phyloP scores from a whole-genome alignment of 35 echinoderm and acorn worm genomes.

The Amphiura filiformis region DNA sequence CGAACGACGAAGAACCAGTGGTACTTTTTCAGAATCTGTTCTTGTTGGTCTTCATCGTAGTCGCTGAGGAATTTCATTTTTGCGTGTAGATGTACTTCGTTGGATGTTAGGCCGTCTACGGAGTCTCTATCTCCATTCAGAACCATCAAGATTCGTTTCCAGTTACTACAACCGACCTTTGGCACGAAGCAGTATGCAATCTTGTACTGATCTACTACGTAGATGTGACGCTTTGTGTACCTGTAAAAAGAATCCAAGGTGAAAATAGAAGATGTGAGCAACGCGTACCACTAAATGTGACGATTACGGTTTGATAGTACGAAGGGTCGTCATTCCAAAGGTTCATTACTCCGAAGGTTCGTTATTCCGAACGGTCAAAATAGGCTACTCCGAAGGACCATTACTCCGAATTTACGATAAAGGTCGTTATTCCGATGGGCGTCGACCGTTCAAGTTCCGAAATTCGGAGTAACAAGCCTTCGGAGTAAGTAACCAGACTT shows the following conservation, averaged over 20 bases:
- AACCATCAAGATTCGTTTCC: conserved; percentile 86
- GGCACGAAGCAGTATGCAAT: conserved; percentile 77
- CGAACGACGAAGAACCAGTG: conserved; percentile 81
- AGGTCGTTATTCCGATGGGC: no score
- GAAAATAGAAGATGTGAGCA: no score
- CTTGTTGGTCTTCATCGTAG: conserved; percentile 24
- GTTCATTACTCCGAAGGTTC: no score
- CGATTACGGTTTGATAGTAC: no score
- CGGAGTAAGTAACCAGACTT: no score
- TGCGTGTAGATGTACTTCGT: conserved; percentile 73
- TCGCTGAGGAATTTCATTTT: conserved; percentile 56
- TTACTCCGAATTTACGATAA: no score
- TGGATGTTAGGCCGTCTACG: conserved; percentile 68
- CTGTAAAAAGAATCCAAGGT: neutral
- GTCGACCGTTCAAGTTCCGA: no score
- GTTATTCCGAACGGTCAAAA: no score
- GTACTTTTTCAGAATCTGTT: conserved; percentile 59
- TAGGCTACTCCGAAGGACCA: no score
- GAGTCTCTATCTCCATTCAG: conserved; percentile 58
- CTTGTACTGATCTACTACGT: conserved; percentile 59
- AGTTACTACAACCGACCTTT: conserved; percentile 87
- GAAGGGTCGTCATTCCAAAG: no score
- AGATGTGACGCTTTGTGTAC: conserved; percentile 68
- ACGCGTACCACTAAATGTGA: no score
- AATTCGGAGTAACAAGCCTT: no score